Percentiles rank a stretch among this genome's conserved stretches.
Conservation (phyloP, 2,797 vertebrate genomes). For the Nothura maculosa region DNA sequence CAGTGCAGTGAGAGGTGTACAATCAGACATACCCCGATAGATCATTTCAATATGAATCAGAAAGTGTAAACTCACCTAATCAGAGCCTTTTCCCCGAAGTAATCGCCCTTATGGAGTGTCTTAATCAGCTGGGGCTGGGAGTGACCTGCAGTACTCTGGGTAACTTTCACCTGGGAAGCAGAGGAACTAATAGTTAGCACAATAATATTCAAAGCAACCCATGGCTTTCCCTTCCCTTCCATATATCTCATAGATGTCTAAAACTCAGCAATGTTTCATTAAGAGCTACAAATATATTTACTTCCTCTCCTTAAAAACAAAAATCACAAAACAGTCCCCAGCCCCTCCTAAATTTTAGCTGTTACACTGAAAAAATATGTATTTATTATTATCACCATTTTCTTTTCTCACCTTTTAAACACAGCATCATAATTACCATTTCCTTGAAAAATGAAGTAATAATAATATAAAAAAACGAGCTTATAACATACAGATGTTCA, state of each 20-base stretch:
- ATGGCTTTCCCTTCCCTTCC: not conserved
- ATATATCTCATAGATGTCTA: not conserved
- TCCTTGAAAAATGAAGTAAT: not conserved
- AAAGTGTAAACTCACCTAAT: constrained; percentile 85
- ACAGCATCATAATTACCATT: not conserved
- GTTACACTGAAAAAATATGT: not conserved
- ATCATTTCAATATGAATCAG: not conserved
- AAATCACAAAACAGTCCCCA: not conserved
- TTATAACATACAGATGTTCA: not conserved
- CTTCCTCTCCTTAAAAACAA: not conserved
- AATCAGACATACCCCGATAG: not conserved
- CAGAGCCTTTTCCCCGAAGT: constrained; percentile 95
- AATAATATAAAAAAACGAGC: too few species aligned
- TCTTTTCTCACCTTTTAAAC: not conserved
- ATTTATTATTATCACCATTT: not conserved
- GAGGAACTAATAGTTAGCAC: not conserved
- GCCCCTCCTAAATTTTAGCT: not conserved
- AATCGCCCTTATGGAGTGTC: constrained; percentile 91
- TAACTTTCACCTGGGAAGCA: constrained; percentile 89
- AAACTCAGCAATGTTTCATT: not conserved
- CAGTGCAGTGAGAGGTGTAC: not conserved
- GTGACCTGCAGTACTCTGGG: constrained; percentile 88
- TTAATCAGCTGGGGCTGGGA: constrained; percentile 90
- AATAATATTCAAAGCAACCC: not conserved
- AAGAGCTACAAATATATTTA: not conserved